Conservation (phyloP, 2,797 vertebrate genomes). For the Cyprinella venusta region DNA sequence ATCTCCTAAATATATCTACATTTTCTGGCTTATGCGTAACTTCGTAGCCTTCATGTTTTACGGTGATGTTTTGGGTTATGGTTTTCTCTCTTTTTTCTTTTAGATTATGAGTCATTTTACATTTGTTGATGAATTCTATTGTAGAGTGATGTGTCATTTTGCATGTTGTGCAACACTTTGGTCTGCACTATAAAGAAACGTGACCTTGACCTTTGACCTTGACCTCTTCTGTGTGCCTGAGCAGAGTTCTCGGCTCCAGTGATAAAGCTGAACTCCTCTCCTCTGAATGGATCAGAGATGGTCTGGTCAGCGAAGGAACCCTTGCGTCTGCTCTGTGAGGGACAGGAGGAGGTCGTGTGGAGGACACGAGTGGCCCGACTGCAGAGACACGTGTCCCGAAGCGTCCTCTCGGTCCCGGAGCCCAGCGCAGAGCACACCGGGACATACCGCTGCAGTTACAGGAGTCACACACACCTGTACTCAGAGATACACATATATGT, state of each 20-base stretch:
- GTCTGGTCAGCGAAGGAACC: slow-evolving; percentile 65
- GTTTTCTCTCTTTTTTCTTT: not conserved
- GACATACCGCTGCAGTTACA: slow-evolving; percentile 80
- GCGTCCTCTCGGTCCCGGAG: slow-evolving; percentile 26
- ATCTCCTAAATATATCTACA: not conserved
- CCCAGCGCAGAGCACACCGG: slow-evolving; percentile 69
- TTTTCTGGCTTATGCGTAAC: not conserved
- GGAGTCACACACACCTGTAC: slow-evolving; percentile 59
- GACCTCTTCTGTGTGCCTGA: slow-evolving; percentile 21
- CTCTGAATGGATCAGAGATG: slow-evolving; percentile 61
- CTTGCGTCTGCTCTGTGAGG: slow-evolving; percentile 76
- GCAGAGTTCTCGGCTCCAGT: slow-evolving; percentile 72
- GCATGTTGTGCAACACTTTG: too few relatives aligned
- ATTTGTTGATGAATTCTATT: not conserved
- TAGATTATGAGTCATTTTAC: not conserved
- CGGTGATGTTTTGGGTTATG: not conserved
- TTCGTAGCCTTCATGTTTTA: not conserved
- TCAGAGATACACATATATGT: slow-evolving; percentile 82
- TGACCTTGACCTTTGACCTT: too few relatives aligned
- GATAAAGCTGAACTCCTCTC: slow-evolving; percentile 69
- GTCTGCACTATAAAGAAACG: not conserved
- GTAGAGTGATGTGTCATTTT: not conserved
- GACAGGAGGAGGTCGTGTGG: slow-evolving; percentile 69
- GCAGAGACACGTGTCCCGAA: not conserved
- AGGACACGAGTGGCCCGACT: not conserved